Base-by-base conservation (phyloP, 2,888 invertebrate species). In the Pterostichus madidus region DNA sequence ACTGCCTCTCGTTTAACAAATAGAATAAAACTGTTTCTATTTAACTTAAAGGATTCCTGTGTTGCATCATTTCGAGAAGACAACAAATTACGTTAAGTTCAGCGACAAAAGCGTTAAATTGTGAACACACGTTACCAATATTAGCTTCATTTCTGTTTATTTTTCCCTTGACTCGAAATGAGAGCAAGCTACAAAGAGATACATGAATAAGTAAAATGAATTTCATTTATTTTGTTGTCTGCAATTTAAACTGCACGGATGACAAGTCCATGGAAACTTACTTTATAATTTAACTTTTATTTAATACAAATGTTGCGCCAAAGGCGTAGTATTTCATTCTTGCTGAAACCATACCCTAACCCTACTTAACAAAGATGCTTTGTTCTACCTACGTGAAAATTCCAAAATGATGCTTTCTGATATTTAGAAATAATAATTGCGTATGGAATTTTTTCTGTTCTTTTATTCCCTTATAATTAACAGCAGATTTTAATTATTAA, bases 201-300 rank as follows among this genome's bases (percentile, higher is more conserved):
- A 44, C 68, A 71, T 71, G 68, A 71, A 71, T 71, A 71, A 71
- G 68, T 71, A 24, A 71, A 71, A 44, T 44, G 24, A 71, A 71
- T 71, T 71, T 44, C 68, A 71, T 71, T 71, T 71, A 71, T 71
- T 71, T 44, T 71, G 68, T 71, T 71, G 68, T 71, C 68, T 44
- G 17, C 68, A 44, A 44, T 71, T 71, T 44, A 44, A 46, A 71
- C 68, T 39, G 15, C 17, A 71, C 17, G 17, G 44, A 71, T 71
- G 68, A 71, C 68, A 71, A 44, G 24, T 71, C 68, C 44, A 71
- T 44, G 17, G 46, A 39, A 35, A 71, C 68, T 44, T n/a, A 71
- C 44, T 71, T 71, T 71, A 71, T 71, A 71, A 46, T 71, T 71
- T 44, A 71, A 71, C 68, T 71, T 71, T 71, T 71, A 44, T 71